Evolutionary conservation across 1,140 invertebrate genomes (phyloP), one percentile per base, ranked within the genome.

Genomic region (Goniozus legneri): DNA sequence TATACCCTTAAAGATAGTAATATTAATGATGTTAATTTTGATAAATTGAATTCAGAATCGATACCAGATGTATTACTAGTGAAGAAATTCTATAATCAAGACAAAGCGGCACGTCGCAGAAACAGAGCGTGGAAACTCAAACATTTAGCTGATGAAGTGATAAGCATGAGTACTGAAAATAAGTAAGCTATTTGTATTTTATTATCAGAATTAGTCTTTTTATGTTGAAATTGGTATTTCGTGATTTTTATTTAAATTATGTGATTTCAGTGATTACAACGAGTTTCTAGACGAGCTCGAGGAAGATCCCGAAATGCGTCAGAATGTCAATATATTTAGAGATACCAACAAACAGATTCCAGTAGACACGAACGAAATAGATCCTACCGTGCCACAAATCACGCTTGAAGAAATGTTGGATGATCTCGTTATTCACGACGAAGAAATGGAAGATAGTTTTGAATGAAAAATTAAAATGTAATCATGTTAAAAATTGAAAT

Each of bases 281-380:
- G 94, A 97, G 56, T 99, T 99, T 77, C 80, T 98, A 69, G 92
- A 98, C 61, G 97, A 99, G 67, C 73, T 99, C 38, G 97, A 99
- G 74, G 96, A 99, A 76, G 95, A 99, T 76, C 83, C 84, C 15
- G 82, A 84, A 21, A 79, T 94, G 46, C 82, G 97, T 50, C 85
- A 91, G 61, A 89, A 96, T 67, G 81, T 99, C 27, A 97, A 98
- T 65, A 96, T 99, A 45, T 99, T 94, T 73, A 87, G 86, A 65
- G 89, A 91, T 61, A 60, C 64, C 4, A 79, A 75, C 44, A 86
- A 86, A 60, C 68, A 77, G 21, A 76, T 82, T 40, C 76, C 81
- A 2, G 82, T 88, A 22, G 86, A 91, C 65, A 68, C 76, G 19
- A 55, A 74, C 46, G 79, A 82, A 34, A 77, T 84, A 33, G 86